Evolutionary conservation across 2,113 vertebrate species (phyloP), one percentile per base, ranked within the genome.

Genomic region (Sula dactylatra): DNA sequence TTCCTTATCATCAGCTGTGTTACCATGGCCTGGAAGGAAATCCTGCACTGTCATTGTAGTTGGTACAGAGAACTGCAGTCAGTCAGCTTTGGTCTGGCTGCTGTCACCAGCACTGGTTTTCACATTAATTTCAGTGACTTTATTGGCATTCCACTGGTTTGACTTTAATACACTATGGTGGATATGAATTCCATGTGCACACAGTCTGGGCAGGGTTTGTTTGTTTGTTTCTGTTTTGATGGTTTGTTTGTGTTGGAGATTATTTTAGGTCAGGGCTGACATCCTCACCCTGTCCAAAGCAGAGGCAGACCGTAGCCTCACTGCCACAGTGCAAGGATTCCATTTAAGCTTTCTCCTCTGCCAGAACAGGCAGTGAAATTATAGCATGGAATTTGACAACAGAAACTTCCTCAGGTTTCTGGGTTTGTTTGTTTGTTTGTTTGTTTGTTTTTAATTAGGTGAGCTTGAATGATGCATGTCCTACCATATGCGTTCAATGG

Each of bases 171-270:
- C 18, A n/a, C 27, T 79, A 16, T 40, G 6, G 2, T 86, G 80
- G 55, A 58, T 83, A 74, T 79, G 61, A 91, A 85, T 84, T 91
- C 89, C 73, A 67, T 90, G 81, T 91, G 52, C 4, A 1, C 31
- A 65, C 38, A 89, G 47, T 82, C 86, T 87, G 70, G 34, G 8
- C 9, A 76, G 38, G 10, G 10, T 58, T 96, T 42, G 50, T 90
- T 96, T 92, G 62, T 88, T 97, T 94, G 32, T 88, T 94, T 93
- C 47, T 85, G 15, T 78, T 90, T 88, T 81, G 24, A 59, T 79
- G 50, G 31, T 80, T 96, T 95, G 79, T 78, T 96, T 94, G 62
- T 93, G 55, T 88, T 86, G 82, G 83, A 92, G 65, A 74, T 93
- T 74, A 78, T 79, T 95, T 88, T 67, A 24, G 27, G 65, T 42